Base-by-base conservation (phyloP, 1,140 invertebrate species). In the Trichomalopsis sarcophagae region DNA sequence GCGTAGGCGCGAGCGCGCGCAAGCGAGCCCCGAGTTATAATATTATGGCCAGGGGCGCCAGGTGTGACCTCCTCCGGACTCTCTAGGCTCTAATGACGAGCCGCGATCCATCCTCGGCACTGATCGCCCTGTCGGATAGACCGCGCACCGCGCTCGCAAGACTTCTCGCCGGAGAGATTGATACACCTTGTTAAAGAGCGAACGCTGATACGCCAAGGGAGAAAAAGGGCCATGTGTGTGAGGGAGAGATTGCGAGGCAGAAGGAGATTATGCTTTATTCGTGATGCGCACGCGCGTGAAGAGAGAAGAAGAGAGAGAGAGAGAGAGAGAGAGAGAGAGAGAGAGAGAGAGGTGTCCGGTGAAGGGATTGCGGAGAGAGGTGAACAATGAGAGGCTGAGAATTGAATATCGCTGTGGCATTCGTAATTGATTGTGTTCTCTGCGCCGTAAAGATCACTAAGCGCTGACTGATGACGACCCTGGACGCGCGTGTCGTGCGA, bases 61-160 rank as follows among this genome's bases (percentile, higher is more conserved):
- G 91, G 91, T 92, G 91, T 91, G 91, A 92, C 90, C 91, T 91
- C 89, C 90, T 86, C 85, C 87, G 88, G 87, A 88, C 86, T 87
- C 66, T 47, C 82, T 87, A 62, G 55, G 2, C 89, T 89, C 88
- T 91, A 90, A 91, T 89, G 90, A 90, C 90, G 89, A 89, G 86
- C 47, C 87, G 87, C 88, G 88, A 91, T 90, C 86, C 87, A 86
- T 87, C 82, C 86, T 88, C 86, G 7, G 21, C 40, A 21, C 84
- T 84, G 87, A 86, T 87, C 87, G 83, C 69, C 81, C 84, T 88
- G 89, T 88, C 75, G 75, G 83, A 78, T 73, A 73, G 40, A 73
- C 3, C 68, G 47, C 68, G 47, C 73, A 23, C 23, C 44, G 17
- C 55, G 1, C 55, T 4, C 21, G 17, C 17, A n/a, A 88, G 87